These are phyloP conservation scores for Lysiphlebus fabarum DNA, from an alignment of 1,140 invertebrate species.

Conservation along the genomic window DNA sequence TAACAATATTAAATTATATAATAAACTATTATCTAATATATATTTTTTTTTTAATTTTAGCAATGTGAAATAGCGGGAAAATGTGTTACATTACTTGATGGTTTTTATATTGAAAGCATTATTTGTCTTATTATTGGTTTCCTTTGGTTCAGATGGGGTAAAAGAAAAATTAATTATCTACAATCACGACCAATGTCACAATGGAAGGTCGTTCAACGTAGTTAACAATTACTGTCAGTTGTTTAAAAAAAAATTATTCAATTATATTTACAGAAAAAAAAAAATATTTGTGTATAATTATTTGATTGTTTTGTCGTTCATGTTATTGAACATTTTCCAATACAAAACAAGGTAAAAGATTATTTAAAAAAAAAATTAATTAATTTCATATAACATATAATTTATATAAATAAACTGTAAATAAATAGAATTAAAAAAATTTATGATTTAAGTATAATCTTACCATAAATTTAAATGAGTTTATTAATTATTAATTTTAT, in stretches of 20 bases:
- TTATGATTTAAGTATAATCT: too few relatives aligned
- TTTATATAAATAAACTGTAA: background rate
- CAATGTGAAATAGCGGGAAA: slow-evolving; percentile 67
- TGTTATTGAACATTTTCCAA: background rate
- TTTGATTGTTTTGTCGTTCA: background rate
- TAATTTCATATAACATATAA: background rate
- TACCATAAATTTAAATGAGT: too few relatives aligned
- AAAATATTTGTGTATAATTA: background rate
- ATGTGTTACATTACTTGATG: slow-evolving; percentile 76
- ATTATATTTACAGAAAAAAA: background rate
- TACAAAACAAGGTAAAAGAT: background rate
- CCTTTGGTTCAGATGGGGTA: slow-evolving; percentile 76
- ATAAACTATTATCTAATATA: too few relatives aligned
- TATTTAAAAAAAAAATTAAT: background rate
- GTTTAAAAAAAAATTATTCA: background rate
- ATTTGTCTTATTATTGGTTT: slow-evolving; percentile 80
- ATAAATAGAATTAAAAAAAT: background rate
- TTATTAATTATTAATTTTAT: too few relatives aligned
- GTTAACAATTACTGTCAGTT: slow-evolving; percentile 31
- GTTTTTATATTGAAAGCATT: slow-evolving; percentile 85
- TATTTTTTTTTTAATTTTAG: slow-evolving; percentile 53
- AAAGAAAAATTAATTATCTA: slow-evolving; percentile 55
- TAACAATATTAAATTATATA: slow-evolving; percentile 10
- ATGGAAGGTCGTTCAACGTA: slow-evolving; percentile 51
- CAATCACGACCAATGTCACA: slow-evolving; percentile 52